Evolutionary conservation across 1,140 invertebrate species (phyloP).

Genomic region (Drosophila ironensis): DNA sequence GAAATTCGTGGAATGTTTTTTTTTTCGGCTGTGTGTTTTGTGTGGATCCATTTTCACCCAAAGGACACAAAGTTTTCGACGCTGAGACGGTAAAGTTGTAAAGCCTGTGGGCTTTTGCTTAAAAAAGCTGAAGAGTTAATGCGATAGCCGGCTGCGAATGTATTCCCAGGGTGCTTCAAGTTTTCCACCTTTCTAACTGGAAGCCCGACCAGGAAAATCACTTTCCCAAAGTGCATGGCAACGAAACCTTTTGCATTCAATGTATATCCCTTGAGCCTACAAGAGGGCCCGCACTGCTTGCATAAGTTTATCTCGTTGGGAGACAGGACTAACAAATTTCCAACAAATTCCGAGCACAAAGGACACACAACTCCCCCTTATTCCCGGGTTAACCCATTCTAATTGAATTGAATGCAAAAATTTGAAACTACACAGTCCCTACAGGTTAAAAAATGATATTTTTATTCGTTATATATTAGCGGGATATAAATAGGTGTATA

Average conservation of each 20-base stretch:
- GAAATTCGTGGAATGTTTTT: slow-evolving; percentile 68
- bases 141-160: slow-evolving; percentile 29
- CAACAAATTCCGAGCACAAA: slow-evolving; percentile 77
- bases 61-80: slow-evolving; percentile 39
- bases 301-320: slow-evolving; percentile 60
- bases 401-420: slow-evolving; percentile 77
- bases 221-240: slow-evolving; percentile 69
- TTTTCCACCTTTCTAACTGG: background rate
- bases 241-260: slow-evolving; percentile 45
- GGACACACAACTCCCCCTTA: slow-evolving; percentile 46
- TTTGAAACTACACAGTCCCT: slow-evolving; percentile 45
- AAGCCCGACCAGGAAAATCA: slow-evolving; percentile 54
- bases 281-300: background rate
- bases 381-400: slow-evolving; percentile 13
- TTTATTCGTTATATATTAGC: too few species aligned
- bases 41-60: slow-evolving; percentile 38
- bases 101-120: slow-evolving; percentile 47
- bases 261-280: slow-evolving; percentile 22
- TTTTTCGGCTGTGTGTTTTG: background rate
- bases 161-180: slow-evolving; percentile 61
- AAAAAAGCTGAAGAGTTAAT: slow-evolving; percentile 65
- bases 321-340: slow-evolving; percentile 76
- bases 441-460: too few species aligned
- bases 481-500: too few species aligned
- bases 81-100: slow-evolving; percentile 51